Evolutionary conservation across 2,888 invertebrate genomes (phyloP), one percentile per base, ranked within the genome.

Genomic region (Drosophila picticornis): DNA sequence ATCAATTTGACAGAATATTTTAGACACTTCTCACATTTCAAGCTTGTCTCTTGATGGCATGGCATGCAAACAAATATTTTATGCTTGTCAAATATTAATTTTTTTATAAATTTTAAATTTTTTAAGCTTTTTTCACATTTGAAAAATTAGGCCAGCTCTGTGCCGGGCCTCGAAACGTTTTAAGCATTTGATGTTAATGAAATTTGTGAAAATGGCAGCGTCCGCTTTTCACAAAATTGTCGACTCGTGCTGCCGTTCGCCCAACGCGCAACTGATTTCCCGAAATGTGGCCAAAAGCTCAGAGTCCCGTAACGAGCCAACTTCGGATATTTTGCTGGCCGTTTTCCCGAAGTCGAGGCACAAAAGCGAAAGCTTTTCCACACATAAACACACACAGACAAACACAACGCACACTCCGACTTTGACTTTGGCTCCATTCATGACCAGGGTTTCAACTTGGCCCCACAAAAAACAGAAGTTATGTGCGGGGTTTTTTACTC

Each of bases 201-300:
- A 65, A 59, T 55, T 25, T 4, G 22, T 16, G 29, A 13, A 68
- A 46, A 34, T 48, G 48, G 50, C 61, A 63, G 25, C 59, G 69
- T 77, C 78, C 87, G 87, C 71, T 71, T 29, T 36, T 32, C 34
- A 25, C 40, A 40, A 63, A 31, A 22, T 31, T 46, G 29, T 43
- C 55, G 77, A 64, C 61, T 77, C 58, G 83, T 78, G 71, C 79
- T 80, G 77, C 72, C 76, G 83, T 79, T 81, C 76, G 83, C 71
- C 83, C 69, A 76, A 80, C 79, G 75, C 79, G 77, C 83, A 83
- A 87, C 87, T 87, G 88, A 86, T 75, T 78, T 78, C 38, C 52
- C 71, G 56, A 77, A 77, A 71, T 67, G 70, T 75, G 72, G 72
- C 72, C 55, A 56, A 84, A 77, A 79, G 78, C 67, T 76, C 34